Base-by-base conservation (phyloP, 2,113 vertebrate species). In the Perca fluviatilis region DNA sequence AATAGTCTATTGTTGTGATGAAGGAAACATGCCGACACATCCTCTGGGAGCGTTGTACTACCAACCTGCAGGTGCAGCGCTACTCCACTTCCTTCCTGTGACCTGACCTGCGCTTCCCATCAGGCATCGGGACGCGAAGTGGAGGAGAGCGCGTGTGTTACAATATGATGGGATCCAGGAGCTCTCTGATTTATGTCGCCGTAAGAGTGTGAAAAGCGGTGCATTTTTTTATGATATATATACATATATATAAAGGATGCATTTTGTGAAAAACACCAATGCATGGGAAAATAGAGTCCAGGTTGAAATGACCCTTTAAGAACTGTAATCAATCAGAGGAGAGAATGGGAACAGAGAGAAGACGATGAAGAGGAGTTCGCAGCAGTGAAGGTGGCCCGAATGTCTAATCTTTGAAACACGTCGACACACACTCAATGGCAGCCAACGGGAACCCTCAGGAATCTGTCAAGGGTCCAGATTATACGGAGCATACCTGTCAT, bases 61-160 rank as follows among this genome's bases (percentile, higher is more conserved):
- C 66, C 75, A 66, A 64, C 79, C 85, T 46, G 77, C 88, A 90
- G 91, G 84, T 91, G 88, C 84, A 80, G 46, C 21, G 11, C 75
- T 82, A 85, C 88, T 84, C 85, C 9, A 72, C 89, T 83, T 88
- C 83, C 87, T 90, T 92, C 89, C 91, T 86, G 87, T 74, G 84
- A 86, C 54, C 63, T 88, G 88, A 89, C 81, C 70, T 2, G 13
- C 1, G 40, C 53, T 63, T 76, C 64, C 79, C 56, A 54, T 57
- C 66, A 6, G 40, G 40, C 40, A 43, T 43, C 40, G 11, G 40
- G 2, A 11, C 40, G 40, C 40, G 10, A 54, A 4, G 51, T 11
- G 51, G 19, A 7, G n/a, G 10, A 13, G 5, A 56, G 21, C 11
- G 53, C 2, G n/a, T 21, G 50, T 53, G 50, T 40, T 40, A 40